phyloP scores from a whole-genome alignment of 30 jellyfish, hydroid and myxozoan genomes.

The Morbakka virulenta region DNA sequence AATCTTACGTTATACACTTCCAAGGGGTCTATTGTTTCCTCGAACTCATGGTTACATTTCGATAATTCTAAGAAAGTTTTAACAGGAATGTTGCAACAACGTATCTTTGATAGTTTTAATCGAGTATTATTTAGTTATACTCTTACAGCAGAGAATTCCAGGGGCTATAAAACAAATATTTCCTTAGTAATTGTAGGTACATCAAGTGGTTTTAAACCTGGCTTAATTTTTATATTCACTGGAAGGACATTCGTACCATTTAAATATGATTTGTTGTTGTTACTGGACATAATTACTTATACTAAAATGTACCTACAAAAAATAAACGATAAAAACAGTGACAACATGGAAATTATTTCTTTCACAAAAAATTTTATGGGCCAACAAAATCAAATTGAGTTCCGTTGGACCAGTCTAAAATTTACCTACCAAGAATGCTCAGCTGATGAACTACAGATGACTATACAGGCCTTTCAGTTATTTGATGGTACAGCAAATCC shows the following conservation, averaged over 20 bases:
- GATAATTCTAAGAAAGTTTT: slow-evolving; percentile 34
- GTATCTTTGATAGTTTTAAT: neutral
- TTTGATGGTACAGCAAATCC: neutral
- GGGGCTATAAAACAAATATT: slow-evolving; percentile 39
- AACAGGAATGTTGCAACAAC: neutral
- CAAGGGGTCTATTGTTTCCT: slow-evolving; percentile 23
- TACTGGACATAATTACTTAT: no score
- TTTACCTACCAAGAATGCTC: neutral
- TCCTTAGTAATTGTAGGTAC: neutral
- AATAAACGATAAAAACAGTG: no score
- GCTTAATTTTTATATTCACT: no score
- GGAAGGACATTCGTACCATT: no score
- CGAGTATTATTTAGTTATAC: neutral
- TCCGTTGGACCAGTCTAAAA: slow-evolving; percentile 33
- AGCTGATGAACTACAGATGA: neutral
- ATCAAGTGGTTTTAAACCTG: neutral
- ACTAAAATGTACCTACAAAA: no score
- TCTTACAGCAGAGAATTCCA: slow-evolving; percentile 48
- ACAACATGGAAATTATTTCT: slow-evolving; percentile 32
- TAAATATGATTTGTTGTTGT: no score
- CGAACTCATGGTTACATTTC: slow-evolving; percentile 77
- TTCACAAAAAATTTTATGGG: slow-evolving; percentile 34
- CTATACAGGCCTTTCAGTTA: neutral
- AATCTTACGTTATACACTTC: slow-evolving; percentile 36
- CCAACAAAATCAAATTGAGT: no score